These are phyloP conservation scores for Parnassius mnemosyne DNA, from an alignment of 2,888 invertebrate species.

Conservation along the genomic window DNA sequence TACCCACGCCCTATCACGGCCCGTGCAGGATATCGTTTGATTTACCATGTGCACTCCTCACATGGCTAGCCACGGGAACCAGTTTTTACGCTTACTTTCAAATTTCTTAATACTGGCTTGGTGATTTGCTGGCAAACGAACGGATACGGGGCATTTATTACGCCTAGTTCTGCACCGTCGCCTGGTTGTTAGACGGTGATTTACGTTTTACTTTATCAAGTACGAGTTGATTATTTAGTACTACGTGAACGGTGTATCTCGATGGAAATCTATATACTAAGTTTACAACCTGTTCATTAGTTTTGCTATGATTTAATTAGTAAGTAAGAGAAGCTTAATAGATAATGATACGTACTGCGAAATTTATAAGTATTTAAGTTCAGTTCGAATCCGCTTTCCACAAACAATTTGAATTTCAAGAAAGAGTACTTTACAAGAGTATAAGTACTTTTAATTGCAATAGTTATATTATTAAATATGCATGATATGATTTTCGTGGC, in stretches of 20 bases:
- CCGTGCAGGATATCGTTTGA: constrained; percentile 25
- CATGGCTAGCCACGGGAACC: constrained; percentile 19
- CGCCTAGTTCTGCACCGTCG: background rate
- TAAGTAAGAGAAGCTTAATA: background rate
- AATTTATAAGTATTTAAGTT: no score
- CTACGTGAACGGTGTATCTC: background rate
- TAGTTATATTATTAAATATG: no score
- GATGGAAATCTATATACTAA: background rate
- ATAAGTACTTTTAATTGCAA: no score
- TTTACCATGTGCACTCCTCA: constrained; percentile 27
- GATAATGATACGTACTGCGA: no score
- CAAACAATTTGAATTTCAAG: no score
- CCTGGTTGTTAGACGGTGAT: background rate
- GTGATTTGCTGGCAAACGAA: constrained; percentile 2
- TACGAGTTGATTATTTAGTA: background rate
- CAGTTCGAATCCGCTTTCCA: no score
- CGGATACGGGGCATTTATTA: constrained; percentile 12
- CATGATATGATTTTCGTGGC: no score
- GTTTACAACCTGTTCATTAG: background rate
- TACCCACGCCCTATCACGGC: constrained; percentile 23
- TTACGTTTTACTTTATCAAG: background rate
- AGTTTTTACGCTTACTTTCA: constrained; percentile 30
- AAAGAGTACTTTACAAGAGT: no score
- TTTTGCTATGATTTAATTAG: background rate
- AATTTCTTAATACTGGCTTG: constrained; percentile 25